Evolutionary conservation across 1,140 invertebrate genomes (phyloP).

Genomic region (Drosophila quadrilineata): DNA sequence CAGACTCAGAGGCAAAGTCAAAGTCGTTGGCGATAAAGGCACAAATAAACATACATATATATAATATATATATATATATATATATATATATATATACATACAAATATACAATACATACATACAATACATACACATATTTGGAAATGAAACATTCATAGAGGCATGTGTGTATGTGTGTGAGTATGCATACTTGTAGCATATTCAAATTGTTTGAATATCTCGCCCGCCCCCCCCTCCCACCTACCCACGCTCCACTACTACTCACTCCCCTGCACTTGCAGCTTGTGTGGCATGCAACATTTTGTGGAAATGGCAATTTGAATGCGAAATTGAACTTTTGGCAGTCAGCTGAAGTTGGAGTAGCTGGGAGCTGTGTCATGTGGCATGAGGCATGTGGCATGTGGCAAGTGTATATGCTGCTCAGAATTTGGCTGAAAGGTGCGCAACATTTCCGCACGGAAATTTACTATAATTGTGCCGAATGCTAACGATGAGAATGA

Average conservation of each 20-base stretch:
- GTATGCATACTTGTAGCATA: constrained; percentile 9
- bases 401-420: neutral
- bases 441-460: constrained; percentile 57
- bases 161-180: neutral
- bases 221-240: neutral
- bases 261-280: constrained; percentile 13
- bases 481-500: too few relatives aligned
- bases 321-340: constrained; percentile 76
- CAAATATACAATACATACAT: constrained; percentile 1
- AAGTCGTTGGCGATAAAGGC: constrained; percentile 63
- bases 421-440: constrained; percentile 27
- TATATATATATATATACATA: neutral
- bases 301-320: constrained; percentile 74
- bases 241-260: neutral
- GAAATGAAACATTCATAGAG: constrained; percentile 13
- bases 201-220: constrained; percentile 59
- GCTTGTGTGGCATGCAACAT: constrained; percentile 42
- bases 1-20: constrained; percentile 44
- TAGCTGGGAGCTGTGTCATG: neutral
- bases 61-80: neutral
- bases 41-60: constrained; percentile 15
- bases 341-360: constrained; percentile 17
- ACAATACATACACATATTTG: too few relatives aligned
- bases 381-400: neutral
- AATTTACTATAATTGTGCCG: constrained; percentile 71